Conservation (phyloP, 2,888 invertebrate genomes). For the Meganola albula region DNA sequence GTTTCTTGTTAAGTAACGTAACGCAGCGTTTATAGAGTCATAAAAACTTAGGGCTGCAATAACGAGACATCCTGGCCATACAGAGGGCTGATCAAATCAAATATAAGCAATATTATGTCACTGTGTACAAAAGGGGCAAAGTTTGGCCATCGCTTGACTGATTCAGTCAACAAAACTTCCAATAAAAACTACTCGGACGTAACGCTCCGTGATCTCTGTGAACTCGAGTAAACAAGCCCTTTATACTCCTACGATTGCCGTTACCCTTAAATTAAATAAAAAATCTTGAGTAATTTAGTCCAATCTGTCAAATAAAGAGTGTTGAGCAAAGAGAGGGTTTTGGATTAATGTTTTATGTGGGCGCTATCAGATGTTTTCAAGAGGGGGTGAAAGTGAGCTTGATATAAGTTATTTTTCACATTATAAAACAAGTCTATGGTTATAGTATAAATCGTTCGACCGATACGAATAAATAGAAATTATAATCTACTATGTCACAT, state of each 20-base stretch:
- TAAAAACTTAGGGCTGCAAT: conserved; percentile 34
- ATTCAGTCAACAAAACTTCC: conserved; percentile 59
- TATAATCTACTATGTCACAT: too few relatives aligned
- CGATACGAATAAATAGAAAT: too few relatives aligned
- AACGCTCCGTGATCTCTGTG: conserved; percentile 47
- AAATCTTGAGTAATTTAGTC: conserved; percentile 69
- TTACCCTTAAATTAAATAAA: conserved; percentile 73
- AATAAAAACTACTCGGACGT: conserved; percentile 72
- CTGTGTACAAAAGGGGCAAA: conserved; percentile 53
- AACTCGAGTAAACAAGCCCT: conserved; percentile 52
- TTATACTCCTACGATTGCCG: conserved; percentile 50
- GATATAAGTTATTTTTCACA: conserved; percentile 25
- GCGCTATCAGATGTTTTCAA: conserved; percentile 52
- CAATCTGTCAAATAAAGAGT: conserved; percentile 77
- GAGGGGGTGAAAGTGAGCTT: conserved; percentile 33
- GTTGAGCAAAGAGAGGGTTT: conserved; percentile 72
- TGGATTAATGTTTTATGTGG: conserved; percentile 61
- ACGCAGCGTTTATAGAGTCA: conserved; percentile 32
- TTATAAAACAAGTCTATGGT: too few relatives aligned
- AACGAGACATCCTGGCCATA: conserved; percentile 37
- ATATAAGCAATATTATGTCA: conserved; percentile 64
- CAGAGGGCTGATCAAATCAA: conserved; percentile 57
- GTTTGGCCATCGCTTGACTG: conserved; percentile 44
- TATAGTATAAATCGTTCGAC: too few relatives aligned
- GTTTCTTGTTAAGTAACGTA: conserved; percentile 26